Base-by-base conservation (phyloP, 2,113 vertebrate species). In the Gadus chalcogrammus region DNA sequence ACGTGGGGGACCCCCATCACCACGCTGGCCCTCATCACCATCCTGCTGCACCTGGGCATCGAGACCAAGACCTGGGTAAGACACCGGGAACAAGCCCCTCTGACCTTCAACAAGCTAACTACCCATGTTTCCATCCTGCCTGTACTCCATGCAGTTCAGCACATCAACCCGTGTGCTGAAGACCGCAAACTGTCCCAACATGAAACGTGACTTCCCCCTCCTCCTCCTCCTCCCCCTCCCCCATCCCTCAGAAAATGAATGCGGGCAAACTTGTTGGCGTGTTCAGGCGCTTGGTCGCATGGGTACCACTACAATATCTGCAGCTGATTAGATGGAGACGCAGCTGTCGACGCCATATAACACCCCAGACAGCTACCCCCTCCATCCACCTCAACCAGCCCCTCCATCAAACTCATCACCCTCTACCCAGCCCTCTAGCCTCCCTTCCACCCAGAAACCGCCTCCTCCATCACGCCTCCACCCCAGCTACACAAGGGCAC, bases 1-100 rank as follows among this genome's bases (percentile, higher is more conserved):
- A 93, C 94, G 65, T 99, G 96, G 97, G 97, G 97, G 13, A 97
- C 96, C 31, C 95, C 95, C 72, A 91, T 99, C 88, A 98, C 94
- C 12, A 93, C 95, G 4, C 78, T 94, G 17, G 94, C 96, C 0
- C 92, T 99, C 61, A 83, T 98, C 81, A 98, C 96, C 77, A 96
- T 99, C 79, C 93, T 99, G 72, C 77, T 98, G 61, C 97, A 99
- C 84, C 88, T 99, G 85, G 95, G 96, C 48, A 94, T 99, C 52
- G 97, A 99, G 90, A 99, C 96, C 75, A 98, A 95, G 91, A 99
- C 97, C 68, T 99, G 97, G 97, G 97, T 99, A 88, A 95, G 93
- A 15, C 38, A 0, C 28, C 42, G 8, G 42, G 42, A 48, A 48
- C 42, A 9, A 48, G 5, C 42, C 42, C 42, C 12, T 9, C 42